Conservation (phyloP, 2,888 invertebrate species). For the Abrostola triplasia region DNA sequence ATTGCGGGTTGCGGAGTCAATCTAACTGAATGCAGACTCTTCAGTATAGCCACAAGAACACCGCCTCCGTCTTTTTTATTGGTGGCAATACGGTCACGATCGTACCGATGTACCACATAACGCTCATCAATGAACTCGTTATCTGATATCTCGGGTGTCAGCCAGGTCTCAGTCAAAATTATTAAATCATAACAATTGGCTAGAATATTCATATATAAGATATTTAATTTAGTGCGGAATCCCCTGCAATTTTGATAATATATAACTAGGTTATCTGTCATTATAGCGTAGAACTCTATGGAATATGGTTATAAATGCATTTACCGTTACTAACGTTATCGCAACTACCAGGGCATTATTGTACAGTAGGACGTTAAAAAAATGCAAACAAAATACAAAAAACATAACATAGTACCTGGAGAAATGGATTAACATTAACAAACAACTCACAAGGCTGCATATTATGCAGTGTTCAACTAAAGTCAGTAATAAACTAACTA, state of each 20-base stretch:
- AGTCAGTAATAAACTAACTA: too few relatives aligned
- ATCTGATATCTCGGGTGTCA: background rate
- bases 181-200: background rate
- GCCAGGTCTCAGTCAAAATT: conserved; percentile 4
- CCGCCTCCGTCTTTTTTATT: conserved; percentile 4
- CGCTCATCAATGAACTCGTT: background rate
- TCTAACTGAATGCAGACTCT: background rate
- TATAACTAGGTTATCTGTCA: too few relatives aligned
- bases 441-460: too few relatives aligned
- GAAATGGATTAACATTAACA: too few relatives aligned
- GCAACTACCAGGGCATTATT: too few relatives aligned
- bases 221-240: conserved; percentile 3
- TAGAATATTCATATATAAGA: conserved; percentile 2
- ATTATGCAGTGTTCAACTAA: too few relatives aligned
- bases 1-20: background rate
- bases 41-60: background rate
- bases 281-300: too few relatives aligned
- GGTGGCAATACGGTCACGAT: background rate
- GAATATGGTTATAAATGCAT: too few relatives aligned
- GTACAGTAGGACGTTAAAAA: too few relatives aligned
- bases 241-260: conserved; percentile 11
- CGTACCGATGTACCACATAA: background rate
- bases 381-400: too few relatives aligned
- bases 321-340: too few relatives aligned
- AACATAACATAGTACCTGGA: too few relatives aligned